Percentiles rank a stretch among this genome's conserved stretches.
Evolutionary conservation across 1,140 invertebrate species (phyloP).

Genomic region (Drosophila pseudoobscura): DNA sequence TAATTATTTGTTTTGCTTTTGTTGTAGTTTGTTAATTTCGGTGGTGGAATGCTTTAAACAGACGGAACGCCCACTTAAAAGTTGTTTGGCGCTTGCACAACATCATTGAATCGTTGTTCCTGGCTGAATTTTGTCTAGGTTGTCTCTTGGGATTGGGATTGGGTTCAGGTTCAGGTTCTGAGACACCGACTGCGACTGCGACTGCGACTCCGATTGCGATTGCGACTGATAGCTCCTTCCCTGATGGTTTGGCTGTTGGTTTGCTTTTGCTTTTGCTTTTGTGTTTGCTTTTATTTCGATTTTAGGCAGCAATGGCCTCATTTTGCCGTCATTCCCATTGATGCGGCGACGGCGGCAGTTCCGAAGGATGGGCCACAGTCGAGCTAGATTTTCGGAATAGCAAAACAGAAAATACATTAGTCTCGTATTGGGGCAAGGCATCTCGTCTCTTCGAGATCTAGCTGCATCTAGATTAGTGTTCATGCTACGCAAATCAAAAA

Average conservation of each 20-base stretch:
- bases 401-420: constrained; percentile 29
- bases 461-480: constrained; percentile 2
- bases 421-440: background rate
- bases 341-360: constrained; percentile 98
- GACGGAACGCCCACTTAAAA: constrained; percentile 34
- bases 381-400: constrained; percentile 85
- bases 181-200: no score
- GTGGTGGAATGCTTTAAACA: constrained; percentile 74
- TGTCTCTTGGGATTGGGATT: constrained; percentile 16
- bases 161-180: background rate
- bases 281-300: constrained; percentile 57
- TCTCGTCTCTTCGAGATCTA: background rate
- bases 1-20: constrained; percentile 51
- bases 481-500: constrained; percentile 31
- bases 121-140: constrained; percentile 28
- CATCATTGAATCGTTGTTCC: constrained; percentile 59
- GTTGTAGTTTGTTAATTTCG: constrained; percentile 52
- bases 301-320: constrained; percentile 84
- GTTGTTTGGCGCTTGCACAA: constrained; percentile 52
- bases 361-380: constrained; percentile 97
- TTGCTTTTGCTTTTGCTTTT: constrained; percentile 34
- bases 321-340: constrained; percentile 94
- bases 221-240: constrained; percentile 7
- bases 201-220: background rate
- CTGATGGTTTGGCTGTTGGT: constrained; percentile 37